Evolutionary conservation across 2,113 vertebrate species (phyloP), one percentile per base, ranked within the genome.

Genomic region (Catharus fuscescens): DNA sequence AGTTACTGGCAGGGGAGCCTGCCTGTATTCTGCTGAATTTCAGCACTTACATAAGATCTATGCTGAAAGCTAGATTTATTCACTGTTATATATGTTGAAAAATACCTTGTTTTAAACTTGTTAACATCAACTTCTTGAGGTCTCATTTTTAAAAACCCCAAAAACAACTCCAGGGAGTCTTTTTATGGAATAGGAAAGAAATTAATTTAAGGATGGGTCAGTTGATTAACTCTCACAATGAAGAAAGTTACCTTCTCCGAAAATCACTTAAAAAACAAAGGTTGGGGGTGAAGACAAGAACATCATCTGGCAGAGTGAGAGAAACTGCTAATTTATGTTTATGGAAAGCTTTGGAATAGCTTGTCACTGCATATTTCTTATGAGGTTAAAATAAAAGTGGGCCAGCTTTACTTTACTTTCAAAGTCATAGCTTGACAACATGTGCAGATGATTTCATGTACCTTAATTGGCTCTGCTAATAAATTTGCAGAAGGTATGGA

Each of bases 141-240:
- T 66, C 7, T 82, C n/a, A 60, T 60, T 31, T 24, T n/a, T 34
- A 24, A 6, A 19, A 44, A 8, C 0, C 2, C 1, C 7, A 31
- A 50, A 57, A 9, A 11, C 20, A 42, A 5, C 11, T 15, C 15
- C 10, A 8, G 2, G 2, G 28, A 66, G 1, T 1, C 20, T 10
- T 67, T 61, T 23, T 29, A 20, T 44, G 31, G 14, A 86, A 36
- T 25, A 48, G 29, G 10, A 65, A 91, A 45, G 5, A 67, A 77
- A 56, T 7, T 0, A 80, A 32, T 56, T 64, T 76, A 56, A 73
- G 16, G 38, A 53, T 4, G 1, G 19, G 7, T 38, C 44, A 65
- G 36, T 18, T 60, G 6, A 56, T 52, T 60, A 52, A 83, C 23
- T 67, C 0, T 2, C 23, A 36, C 16, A 54, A 14, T 54, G 21